A percentile compares a stretch with the other conserved stretches of the same genome.
phyloP scores from a whole-genome alignment of 1,140 invertebrate genomes.

The Pseudomyrmex dendroicus region DNA sequence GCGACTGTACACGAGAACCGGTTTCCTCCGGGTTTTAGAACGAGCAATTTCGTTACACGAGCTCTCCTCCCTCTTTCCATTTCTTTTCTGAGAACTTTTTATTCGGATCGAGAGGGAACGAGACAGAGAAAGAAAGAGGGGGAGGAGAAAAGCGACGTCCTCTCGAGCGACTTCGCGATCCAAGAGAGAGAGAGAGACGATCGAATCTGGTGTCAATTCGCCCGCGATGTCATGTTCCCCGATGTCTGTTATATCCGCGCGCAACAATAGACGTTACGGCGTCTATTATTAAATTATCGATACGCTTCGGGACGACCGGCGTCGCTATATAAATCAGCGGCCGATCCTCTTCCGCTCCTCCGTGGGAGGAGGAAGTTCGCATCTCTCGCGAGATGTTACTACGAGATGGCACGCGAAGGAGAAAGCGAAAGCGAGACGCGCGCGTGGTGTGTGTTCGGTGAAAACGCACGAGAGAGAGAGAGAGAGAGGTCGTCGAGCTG shows the following conservation, averaged over 20 bases:
- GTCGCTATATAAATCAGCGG: slow-evolving; percentile 32
- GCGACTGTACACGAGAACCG: slow-evolving; percentile 56
- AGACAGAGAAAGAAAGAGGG: background rate
- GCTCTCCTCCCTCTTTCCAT: slow-evolving; percentile 14
- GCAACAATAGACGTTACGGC: slow-evolving; percentile 11
- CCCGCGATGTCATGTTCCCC: slow-evolving; percentile 12
- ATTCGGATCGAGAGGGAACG: background rate
- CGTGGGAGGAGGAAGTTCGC: background rate
- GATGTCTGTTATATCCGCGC: slow-evolving; percentile 5
- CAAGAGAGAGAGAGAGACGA: background rate
- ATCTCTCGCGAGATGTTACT: slow-evolving; percentile 27
- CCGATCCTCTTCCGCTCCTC: background rate
- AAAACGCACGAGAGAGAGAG: background rate
- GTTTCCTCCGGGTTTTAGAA: slow-evolving; percentile 69
- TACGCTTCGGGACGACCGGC: slow-evolving; percentile 13
- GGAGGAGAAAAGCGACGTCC: slow-evolving; percentile 20
- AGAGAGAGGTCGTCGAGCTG: background rate
- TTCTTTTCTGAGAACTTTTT: slow-evolving; percentile 32
- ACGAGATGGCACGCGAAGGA: slow-evolving; percentile 43
- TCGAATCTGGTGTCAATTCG: background rate
- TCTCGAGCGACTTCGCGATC: background rate
- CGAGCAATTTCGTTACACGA: slow-evolving; percentile 66
- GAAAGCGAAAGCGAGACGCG: slow-evolving; percentile 56
- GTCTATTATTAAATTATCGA: slow-evolving; percentile 56
- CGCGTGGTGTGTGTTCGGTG: slow-evolving; percentile 20